Base-by-base conservation (phyloP, 2,888 invertebrate genomes). In the Nomada lathburiana region DNA sequence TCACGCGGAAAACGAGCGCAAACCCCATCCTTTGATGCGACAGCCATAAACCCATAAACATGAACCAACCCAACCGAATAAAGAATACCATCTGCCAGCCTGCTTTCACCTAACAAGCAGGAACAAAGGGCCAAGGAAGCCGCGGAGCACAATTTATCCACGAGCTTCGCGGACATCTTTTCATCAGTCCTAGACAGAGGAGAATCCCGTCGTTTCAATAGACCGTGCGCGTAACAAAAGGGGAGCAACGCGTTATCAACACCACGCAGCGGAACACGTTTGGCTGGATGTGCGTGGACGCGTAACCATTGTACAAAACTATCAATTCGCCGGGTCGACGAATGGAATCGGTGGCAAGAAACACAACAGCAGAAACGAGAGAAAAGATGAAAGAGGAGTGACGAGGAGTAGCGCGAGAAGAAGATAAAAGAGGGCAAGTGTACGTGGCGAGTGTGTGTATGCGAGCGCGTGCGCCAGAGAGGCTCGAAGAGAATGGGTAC, bases 401-500 rank as follows among this genome's bases (percentile, higher is more conserved):
- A 47, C 7, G 9, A 47, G 7, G 23, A 23, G 16, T 9, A 26
- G 50, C 7, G 1, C 9, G 18, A 26, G 18, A 29, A 29, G 9
- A 53, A 65, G 62, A 73, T 52, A 50, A 20, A 20, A 42, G n/a
- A 20, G 16, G 36, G 52, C 29, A 42, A 2, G n/a, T 16, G 2
- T 42, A 47, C 29, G 10, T n/a, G 44, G 44, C 5, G 11, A 0
- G 13, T 29, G 59, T 29, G 57, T 18, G 67, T 18, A 16, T 36
- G 26, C 29, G 36, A 26, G 67, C 16, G 63, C 29, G 63, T 7
- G 60, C 42, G 53, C 13, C 26, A 20, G 29, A 16, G 18, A 76
- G 65, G 59, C 29, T 26, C 60, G 50, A 20, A 29, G 80, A 82
- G 77, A 85, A 80, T 82, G 76, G 65, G 81, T 84, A 89, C 88